A percentile compares a stretch with the other conserved stretches of the same genome.
Conservation (phyloP, 2,113 vertebrate genomes). For the Todiramphus chloris region DNA sequence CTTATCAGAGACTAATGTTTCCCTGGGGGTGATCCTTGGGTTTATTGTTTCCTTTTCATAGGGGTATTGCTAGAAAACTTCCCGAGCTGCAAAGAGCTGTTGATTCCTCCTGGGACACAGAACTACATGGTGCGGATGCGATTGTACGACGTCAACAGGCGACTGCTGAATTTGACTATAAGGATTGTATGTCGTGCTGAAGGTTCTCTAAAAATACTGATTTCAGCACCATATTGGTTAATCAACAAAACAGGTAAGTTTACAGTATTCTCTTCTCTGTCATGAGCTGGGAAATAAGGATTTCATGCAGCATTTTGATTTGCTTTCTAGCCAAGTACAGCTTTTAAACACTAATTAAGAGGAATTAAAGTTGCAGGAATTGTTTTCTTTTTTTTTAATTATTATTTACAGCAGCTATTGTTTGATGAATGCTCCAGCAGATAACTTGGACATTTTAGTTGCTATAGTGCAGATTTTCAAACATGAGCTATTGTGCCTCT, state of each 20-base stretch:
- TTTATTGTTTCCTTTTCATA: conserved; percentile 9
- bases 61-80: conserved; percentile 93
- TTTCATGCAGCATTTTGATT: neutral
- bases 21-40: neutral
- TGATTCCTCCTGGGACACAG: conserved; percentile 95
- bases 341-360: neutral
- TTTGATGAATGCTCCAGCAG: neutral
- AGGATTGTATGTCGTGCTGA: conserved; percentile 91
- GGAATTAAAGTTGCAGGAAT: neutral
- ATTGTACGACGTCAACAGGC: conserved; percentile 86
- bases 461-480: neutral
- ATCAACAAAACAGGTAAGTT: conserved; percentile 93
- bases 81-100: conserved; percentile 89
- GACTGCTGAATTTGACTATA: conserved; percentile 90
- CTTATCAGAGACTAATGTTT: neutral
- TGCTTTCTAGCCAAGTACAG: neutral
- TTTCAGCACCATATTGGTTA: conserved; percentile 94
- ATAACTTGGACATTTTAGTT: neutral
- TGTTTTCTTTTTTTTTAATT: neutral
- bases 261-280: neutral
- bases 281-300: neutral
- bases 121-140: conserved; percentile 96
- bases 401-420: neutral
- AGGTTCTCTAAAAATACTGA: conserved; percentile 91
- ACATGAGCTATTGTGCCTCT: neutral